A percentile compares a stretch with the other conserved stretches of the same genome.
Conservation (phyloP, 2,888 invertebrate genomes). For the Fragum whitleyi region DNA sequence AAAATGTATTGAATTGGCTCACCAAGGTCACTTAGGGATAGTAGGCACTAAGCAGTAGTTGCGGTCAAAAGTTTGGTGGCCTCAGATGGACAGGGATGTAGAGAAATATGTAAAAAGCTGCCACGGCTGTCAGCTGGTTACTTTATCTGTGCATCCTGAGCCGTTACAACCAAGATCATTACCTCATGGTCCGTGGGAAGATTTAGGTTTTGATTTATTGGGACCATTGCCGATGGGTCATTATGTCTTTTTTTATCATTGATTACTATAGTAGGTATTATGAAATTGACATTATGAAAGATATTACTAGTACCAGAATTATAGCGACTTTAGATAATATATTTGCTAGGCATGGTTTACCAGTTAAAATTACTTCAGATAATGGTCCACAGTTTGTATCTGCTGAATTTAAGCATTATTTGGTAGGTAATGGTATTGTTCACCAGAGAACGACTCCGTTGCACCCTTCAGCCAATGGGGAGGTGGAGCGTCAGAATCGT, state of each 20-base stretch:
- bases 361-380: constrained; percentile 55
- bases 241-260: not conserved
- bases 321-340: constrained; percentile 51
- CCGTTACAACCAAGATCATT: constrained; percentile 46
- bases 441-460: constrained; percentile 51
- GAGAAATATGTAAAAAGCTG: constrained; percentile 49
- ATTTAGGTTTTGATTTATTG: constrained; percentile 40
- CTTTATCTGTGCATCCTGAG: constrained; percentile 31
- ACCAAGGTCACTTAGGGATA: constrained; percentile 4
- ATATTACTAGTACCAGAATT: not conserved
- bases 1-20: not conserved
- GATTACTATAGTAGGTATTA: not conserved
- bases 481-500: constrained; percentile 64
- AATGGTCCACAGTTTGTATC: constrained; percentile 61
- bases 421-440: constrained; percentile 49
- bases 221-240: not conserved
- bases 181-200: constrained; percentile 58
- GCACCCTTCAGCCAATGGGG: constrained; percentile 61
- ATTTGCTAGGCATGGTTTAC: constrained; percentile 54
- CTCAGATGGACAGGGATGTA: constrained; percentile 47
- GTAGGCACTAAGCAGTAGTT: not conserved
- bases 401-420: constrained; percentile 40
- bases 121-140: constrained; percentile 48
- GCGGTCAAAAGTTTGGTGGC: constrained; percentile 51
- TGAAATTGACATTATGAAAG: not conserved